Base-by-base conservation (phyloP, 2,113 vertebrate genomes). In the Thymallus thymallus region DNA sequence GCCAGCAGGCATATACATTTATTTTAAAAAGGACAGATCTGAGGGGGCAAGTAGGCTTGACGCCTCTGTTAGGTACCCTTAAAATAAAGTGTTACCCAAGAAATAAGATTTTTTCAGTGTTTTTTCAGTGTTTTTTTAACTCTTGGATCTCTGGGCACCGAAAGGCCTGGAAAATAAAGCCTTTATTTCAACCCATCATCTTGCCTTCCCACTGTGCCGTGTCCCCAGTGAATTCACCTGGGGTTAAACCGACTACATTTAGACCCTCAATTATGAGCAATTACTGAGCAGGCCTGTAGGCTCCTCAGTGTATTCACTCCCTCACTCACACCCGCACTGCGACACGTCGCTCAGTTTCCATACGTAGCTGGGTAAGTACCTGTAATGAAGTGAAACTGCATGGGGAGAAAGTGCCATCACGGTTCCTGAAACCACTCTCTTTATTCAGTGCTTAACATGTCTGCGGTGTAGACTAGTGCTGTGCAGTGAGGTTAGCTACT, bases 201-300 rank as follows among this genome's bases (percentile, higher is more conserved):
- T 85, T 85, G 84, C 86, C 87, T 73, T 87, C 85, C 87, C 88
- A 88, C 83, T 90, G 89, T 88, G 90, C 85, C 86, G 80, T 85
- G 79, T 86, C 88, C 87, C 90, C 78, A 56, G 85, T 88, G 90
- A 85, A 85, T 91, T 91, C 89, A 92, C 90, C 90, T 92, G 91
- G 84, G 91, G 90, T 91, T 91, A 85, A 82, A 82, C 83, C 76
- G 2, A 82, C 88, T 92, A 92, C 92, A 92, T 91, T 92, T 92
- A 92, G 90, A 84, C 83, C 80, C 74, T 86, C 89, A 93, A 92
- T 94, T 90, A 93, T 87, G 87, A 92, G 89, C 88, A 89, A 92
- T 93, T 93, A 90, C 86, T 58, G 73, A 82, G 20, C 83, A 91
- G 88, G 87, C 87, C 90, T 82, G 71, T 87, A 79, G 85, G 87